phyloP scores from a whole-genome alignment of 2,888 invertebrate species.

The Tenthredo amoena region DNA sequence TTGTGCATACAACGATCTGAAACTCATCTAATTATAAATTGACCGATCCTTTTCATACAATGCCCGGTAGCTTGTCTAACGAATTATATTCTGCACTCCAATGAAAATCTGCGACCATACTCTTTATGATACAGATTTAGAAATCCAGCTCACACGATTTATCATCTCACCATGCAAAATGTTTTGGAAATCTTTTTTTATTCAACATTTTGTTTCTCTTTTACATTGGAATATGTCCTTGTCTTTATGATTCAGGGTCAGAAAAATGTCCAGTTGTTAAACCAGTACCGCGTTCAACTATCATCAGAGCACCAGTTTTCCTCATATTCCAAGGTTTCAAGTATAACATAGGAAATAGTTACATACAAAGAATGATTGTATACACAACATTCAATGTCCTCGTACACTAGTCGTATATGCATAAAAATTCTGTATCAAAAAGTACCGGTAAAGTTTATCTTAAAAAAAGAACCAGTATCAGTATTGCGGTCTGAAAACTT shows the following conservation, averaged over 20 bases:
- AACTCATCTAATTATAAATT: neutral
- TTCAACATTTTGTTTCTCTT: neutral
- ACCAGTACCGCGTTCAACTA: constrained; percentile 5
- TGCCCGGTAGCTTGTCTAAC: neutral
- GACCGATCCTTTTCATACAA: neutral
- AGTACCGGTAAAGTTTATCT: neutral
- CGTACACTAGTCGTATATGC: neutral
- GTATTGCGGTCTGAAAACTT: neutral
- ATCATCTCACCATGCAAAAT: neutral
- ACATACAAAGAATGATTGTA: constrained; percentile 6
- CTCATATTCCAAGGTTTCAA: constrained; percentile 5
- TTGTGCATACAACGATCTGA: neutral
- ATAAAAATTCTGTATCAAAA: constrained; percentile 7
- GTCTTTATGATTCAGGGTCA: neutral
- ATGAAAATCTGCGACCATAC: neutral
- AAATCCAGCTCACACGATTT: neutral
- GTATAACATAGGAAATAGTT: neutral
- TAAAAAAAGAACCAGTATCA: neutral
- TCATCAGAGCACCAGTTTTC: constrained; percentile 5
- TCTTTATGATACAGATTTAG: neutral
- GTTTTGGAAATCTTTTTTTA: neutral
- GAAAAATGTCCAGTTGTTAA: neutral
- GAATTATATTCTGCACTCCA: neutral
- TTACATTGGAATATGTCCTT: neutral
- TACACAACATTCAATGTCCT: neutral